Base-by-base conservation (phyloP, 2,113 vertebrate genomes). In the Sakesphorus luctuosus region DNA sequence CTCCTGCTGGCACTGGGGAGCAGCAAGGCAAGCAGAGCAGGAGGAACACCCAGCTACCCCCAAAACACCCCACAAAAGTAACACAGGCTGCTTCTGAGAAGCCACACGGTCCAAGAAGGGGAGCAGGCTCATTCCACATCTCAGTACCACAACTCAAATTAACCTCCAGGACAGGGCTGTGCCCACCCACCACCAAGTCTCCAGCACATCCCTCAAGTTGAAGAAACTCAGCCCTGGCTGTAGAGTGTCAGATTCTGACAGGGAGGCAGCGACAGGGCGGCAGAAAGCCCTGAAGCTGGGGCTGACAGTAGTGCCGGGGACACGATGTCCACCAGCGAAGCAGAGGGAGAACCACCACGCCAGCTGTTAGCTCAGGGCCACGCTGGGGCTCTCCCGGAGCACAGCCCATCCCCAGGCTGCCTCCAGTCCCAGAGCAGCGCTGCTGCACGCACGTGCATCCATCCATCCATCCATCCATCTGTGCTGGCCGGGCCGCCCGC, bases 391-490 rank as follows among this genome's bases (percentile, higher is more conserved):
- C 66, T 38, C 10, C 14, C 1, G 7, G 43, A 61, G 61, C 10
- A 3, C 10, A 56, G 78, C 75, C 44, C 18, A 36, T 13, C 0
- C 44, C 46, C 77, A 53, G 65, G 36, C 59, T 28, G 62, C 67
- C 68, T 43, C 71, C 24, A 0, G 65, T 74, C 75, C 71, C 14
- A 43, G 40, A 40, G 43, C 49, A 7, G 46, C 26, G 65, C 79
- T n/a, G 83, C 76, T 43, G 31, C 59, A 10, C 2, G 15, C 79
- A 91, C 71, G 9, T 89, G 82, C 56, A 28, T 79, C 56, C 81
- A 50, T 78, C 53, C 77, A 53, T 87, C 82, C 56, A 28, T 79
- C 55, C 80, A 49, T 78, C 50, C 80, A 53, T 92, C 86, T 46
- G 43, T 40, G 40, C 40, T 43, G 40, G 40, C 40, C 40, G 40